Evolutionary conservation across 2,797 vertebrate genomes (phyloP), one percentile per base, ranked within the genome.

Genomic region (Cynodonichthys magdalenae): DNA sequence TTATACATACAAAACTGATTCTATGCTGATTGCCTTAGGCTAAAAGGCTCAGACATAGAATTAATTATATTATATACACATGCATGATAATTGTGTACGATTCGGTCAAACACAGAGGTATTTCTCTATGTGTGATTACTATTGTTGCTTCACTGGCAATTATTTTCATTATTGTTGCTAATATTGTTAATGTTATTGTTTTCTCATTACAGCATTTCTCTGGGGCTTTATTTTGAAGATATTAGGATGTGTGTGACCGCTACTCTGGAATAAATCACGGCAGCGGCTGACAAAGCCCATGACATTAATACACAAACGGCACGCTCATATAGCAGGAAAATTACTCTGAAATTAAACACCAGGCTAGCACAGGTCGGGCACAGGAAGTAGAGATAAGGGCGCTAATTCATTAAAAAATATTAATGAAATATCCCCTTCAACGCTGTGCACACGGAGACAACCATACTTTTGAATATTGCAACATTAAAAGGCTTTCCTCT

Each of bases 1-100:
- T 98, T 98, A 98, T 97, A 98, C 96, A 98, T 97, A 98, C 96
- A 98, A 97, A 97, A 96, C 96, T 95, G 95, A 98, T 98, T 97
- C 96, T 96, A 95, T 85, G 93, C 94, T 87, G 94, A 93, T 95
- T 86, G 96, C 97, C 93, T 47, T 83, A 28, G 97, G 97, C 96
- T 92, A 94, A 80, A 81, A 92, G 89, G 91, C 95, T 95, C 95
- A 98, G 95, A 96, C 95, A 95, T 95, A 95, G 95, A 97, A 97
- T 98, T 98, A 98, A 99, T 98, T 97, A 97, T 97, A 97, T 98
- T 98, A 97, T 95, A 97, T 94, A 96, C 95, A 98, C 95, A 96
- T 95, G 95, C 95, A 94, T 95, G 95, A 97, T 98, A 97, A 98
- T 97, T 97, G 95, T 96, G 94, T 95, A 95, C 90, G 92, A 95